Percentiles rank a stretch among this genome's conserved stretches.
phyloP scores from a whole-genome alignment of 2,888 invertebrate genomes.

The Nomada flava region DNA sequence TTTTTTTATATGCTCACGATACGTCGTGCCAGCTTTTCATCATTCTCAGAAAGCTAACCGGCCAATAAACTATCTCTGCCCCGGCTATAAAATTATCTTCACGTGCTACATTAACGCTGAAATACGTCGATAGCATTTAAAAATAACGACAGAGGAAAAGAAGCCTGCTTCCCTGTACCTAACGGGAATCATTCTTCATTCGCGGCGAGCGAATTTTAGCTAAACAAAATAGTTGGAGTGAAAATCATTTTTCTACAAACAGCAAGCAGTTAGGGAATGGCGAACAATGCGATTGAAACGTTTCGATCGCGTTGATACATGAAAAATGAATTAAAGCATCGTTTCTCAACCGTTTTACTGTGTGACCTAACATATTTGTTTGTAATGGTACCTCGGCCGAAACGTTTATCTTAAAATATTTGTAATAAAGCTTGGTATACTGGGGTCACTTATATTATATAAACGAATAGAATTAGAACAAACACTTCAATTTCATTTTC shows the following conservation, averaged over 20 bases:
- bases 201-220: neutral
- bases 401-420: no score
- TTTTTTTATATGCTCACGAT: conserved; percentile 12
- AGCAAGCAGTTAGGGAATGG: neutral
- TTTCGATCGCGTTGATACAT: no score
- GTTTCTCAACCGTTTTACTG: no score
- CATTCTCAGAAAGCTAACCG: conserved; percentile 23
- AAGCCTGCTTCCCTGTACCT: neutral
- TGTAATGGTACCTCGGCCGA: no score
- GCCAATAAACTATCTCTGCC: conserved; percentile 22
- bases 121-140: conserved; percentile 20
- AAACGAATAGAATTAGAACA: no score
- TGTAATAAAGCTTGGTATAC: no score
- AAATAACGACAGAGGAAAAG: conserved; percentile 16
- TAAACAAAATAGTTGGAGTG: neutral
- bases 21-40: conserved; percentile 17
- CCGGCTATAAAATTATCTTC: conserved; percentile 14
- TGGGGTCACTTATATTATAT: no score
- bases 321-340: no score
- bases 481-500: no score
- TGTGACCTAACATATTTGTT: no score
- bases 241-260: neutral
- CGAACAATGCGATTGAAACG: neutral
- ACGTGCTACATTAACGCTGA: conserved; percentile 15
- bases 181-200: conserved; percentile 5